Base-by-base conservation (phyloP, 2,888 invertebrate species). In the Acleris holmiana region DNA sequence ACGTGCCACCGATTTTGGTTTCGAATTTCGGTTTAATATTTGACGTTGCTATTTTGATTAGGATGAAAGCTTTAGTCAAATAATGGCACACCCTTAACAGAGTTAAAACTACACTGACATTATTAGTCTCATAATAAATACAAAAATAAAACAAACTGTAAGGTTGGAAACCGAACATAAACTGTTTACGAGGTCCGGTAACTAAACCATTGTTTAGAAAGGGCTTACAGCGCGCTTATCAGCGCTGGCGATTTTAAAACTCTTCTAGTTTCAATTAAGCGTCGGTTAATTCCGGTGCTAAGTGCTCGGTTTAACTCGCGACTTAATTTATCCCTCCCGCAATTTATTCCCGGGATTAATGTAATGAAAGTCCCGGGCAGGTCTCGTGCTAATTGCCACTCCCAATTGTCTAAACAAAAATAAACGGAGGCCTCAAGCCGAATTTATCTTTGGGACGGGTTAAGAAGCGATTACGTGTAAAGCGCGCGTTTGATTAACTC, bases 221-320 rank as follows among this genome's bases (percentile, higher is more conserved):
- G 68, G 83, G 86, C 83, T 89, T 85, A 87, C 76, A 66, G 69
- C 71, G 69, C 74, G 75, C 82, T 89, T 87, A 88, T 88, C 89
- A 82, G 79, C 76, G 71, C 73, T 68, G 58, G 69, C 73, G 73
- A 77, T 86, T 87, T 88, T 86, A 80, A 77, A 75, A 77, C 78
- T 80, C 82, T 78, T 82, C 86, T 85, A 88, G 86, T 91, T 91
- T 90, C 90, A 91, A 91, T 92, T 91, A 89, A 85, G 74, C 79
- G 79, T 80, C 82, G 79, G 86, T 89, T 91, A 89, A 91, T 89
- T 86, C 84, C 77, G 70, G 76, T 70, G 85, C 83, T 88, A 89
- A 90, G 87, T 89, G 85, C 81, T 84, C 76, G 87, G 86, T 85
- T 87, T 85, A 84, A 88, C 82, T 79, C 78, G 81, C 79, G 80